Conservation (phyloP, 2,888 invertebrate species). For the Embidobia sp. region DNA sequence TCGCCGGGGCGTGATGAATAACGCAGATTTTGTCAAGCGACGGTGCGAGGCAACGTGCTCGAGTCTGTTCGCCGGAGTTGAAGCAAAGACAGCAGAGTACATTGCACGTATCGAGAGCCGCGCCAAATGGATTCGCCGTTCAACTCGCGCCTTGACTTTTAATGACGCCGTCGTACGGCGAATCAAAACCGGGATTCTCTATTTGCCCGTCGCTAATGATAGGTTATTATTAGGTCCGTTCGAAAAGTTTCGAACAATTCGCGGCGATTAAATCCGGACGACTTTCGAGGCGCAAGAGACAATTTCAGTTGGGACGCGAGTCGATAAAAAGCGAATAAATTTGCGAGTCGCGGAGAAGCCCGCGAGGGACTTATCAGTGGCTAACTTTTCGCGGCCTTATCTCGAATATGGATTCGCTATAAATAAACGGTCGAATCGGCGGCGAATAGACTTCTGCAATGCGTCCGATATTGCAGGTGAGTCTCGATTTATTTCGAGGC, state of each 20-base stretch:
- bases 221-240: too few relatives aligned
- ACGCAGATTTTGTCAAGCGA: slow-evolving; percentile 43
- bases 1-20: slow-evolving; percentile 34
- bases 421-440: slow-evolving; percentile 43
- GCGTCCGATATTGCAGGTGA: slow-evolving; percentile 55
- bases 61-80: slow-evolving; percentile 39
- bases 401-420: slow-evolving; percentile 31
- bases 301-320: too few relatives aligned
- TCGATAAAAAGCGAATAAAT: too few relatives aligned
- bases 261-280: too few relatives aligned
- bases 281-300: too few relatives aligned
- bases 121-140: slow-evolving; percentile 26
- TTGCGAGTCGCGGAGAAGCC: too few relatives aligned
- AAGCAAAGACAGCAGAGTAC: slow-evolving; percentile 42
- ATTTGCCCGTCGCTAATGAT: too few relatives aligned
- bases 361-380: slow-evolving; percentile 5
- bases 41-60: slow-evolving; percentile 31
- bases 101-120: slow-evolving; percentile 22
- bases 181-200: neutral
- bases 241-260: too few relatives aligned
- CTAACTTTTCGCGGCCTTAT: slow-evolving; percentile 23
- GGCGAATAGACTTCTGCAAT: slow-evolving; percentile 52
- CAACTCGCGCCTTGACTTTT: neutral
- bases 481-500: slow-evolving; percentile 63
- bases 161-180: slow-evolving; percentile 3